Conservation (phyloP, 2,888 invertebrate genomes). For the Drosophila maculinotata region DNA sequence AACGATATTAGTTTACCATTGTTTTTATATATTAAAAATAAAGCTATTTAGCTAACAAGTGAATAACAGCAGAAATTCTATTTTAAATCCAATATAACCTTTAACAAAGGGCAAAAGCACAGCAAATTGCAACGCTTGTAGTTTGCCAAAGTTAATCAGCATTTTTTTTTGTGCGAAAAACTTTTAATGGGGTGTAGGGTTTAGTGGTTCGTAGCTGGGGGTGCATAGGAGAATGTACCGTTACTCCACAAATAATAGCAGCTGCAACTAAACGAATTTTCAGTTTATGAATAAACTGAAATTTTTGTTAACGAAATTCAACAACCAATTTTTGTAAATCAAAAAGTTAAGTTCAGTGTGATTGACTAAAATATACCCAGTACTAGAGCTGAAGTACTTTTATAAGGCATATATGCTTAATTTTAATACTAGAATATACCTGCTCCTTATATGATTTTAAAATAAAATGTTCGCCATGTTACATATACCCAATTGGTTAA, state of each 20-base stretch:
- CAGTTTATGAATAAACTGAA: constrained; percentile 20
- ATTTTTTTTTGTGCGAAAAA: constrained; percentile 43
- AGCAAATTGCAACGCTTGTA: constrained; percentile 29
- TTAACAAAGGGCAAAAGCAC: constrained; percentile 6
- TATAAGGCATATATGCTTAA: no score
- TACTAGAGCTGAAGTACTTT: not conserved
- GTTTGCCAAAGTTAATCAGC: constrained; percentile 54
- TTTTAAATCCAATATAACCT: not conserved
- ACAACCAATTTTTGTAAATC: not conserved
- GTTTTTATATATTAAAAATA: no score
- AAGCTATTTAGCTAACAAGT: no score
- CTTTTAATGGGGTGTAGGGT: constrained; percentile 46
- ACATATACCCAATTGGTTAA: no score
- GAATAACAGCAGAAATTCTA: no score
- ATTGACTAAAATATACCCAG: not conserved
- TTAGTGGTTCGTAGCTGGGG: not conserved
- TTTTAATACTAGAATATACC: no score
- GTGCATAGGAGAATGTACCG: not conserved
- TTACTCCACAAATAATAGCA: constrained; percentile 38
- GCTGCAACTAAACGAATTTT: constrained; percentile 35
- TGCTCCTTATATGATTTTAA: no score
- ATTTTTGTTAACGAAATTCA: constrained; percentile 8
- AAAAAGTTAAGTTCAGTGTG: not conserved
- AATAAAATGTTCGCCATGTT: no score
- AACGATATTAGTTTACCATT: no score